Evolutionary conservation across 2,888 invertebrate species (phyloP).

Genomic region (Aelia acuminata): DNA sequence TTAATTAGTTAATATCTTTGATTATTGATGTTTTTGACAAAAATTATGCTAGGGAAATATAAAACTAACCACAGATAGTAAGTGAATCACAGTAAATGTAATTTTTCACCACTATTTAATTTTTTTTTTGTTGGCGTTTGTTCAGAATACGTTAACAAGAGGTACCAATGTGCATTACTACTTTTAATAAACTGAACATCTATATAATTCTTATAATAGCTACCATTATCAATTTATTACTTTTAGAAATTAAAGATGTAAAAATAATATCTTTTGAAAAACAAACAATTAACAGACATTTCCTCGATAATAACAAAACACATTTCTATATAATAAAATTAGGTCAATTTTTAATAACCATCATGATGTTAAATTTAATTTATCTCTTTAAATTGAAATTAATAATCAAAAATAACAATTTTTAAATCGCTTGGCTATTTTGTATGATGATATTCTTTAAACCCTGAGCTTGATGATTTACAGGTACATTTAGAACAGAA

Average conservation of each 20-base stretch:
- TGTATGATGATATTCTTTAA: not conserved
- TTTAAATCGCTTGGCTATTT: not conserved
- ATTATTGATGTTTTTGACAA: too few relatives aligned
- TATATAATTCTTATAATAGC: not conserved
- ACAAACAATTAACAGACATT: not conserved
- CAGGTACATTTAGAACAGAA: not conserved
- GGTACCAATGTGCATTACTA: not conserved
- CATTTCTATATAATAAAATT: not conserved
- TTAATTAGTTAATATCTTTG: too few relatives aligned
- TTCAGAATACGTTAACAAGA: too few relatives aligned
- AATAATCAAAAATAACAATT: not conserved
- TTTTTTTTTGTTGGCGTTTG: too few relatives aligned
- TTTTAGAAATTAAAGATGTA: not conserved
- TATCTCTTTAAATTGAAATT: not conserved
- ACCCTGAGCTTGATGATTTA: not conserved
- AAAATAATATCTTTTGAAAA: not conserved
- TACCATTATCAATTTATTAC: not conserved
- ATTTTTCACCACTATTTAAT: too few relatives aligned
- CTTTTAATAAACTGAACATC: not conserved
- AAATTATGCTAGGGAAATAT: not conserved
- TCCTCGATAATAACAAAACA: not conserved
- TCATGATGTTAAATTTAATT: not conserved
- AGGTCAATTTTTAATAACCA: not conserved
- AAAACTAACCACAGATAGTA: not conserved
- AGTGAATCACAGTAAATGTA: too few relatives aligned